Evolutionary conservation across 2,888 invertebrate genomes (phyloP).

Genomic region (Unio pictorum): DNA sequence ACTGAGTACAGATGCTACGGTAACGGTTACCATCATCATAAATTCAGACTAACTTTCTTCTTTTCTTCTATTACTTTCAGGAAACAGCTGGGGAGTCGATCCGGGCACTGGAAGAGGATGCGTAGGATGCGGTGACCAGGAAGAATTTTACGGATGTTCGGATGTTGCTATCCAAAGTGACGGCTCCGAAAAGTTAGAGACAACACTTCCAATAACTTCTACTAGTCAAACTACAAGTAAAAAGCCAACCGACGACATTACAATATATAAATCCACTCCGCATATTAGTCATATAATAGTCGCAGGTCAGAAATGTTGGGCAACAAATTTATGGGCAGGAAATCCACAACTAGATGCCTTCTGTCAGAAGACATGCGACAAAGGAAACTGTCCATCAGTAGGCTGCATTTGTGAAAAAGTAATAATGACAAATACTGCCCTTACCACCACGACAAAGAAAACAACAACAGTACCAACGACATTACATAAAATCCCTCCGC

Average conservation of each 20-base stretch:
- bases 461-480: no score
- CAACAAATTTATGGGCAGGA: slow-evolving; percentile 2
- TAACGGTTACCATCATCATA: no score
- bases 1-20: no score
- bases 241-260: background rate
- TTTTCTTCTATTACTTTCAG: slow-evolving; percentile 11
- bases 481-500: no score
- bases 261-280: no score
- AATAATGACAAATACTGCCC: no score
- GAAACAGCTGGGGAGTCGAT: slow-evolving; percentile 42
- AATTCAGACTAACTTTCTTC: background rate
- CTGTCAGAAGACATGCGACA: slow-evolving; percentile 5
- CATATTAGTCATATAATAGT: no score
- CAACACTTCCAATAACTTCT: no score
- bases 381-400: slow-evolving; percentile 4
- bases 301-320: background rate
- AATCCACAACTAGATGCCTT: slow-evolving; percentile 1
- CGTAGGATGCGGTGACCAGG: slow-evolving; percentile 38
- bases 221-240: no score
- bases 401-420: slow-evolving; percentile 3
- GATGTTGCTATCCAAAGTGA: slow-evolving; percentile 24
- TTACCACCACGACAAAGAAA: no score
- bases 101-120: slow-evolving; percentile 16
- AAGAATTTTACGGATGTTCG: slow-evolving; percentile 43
- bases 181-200: background rate